Conservation (phyloP, 2,797 vertebrate species). For the Acrossocheilus wenchowensis region DNA sequence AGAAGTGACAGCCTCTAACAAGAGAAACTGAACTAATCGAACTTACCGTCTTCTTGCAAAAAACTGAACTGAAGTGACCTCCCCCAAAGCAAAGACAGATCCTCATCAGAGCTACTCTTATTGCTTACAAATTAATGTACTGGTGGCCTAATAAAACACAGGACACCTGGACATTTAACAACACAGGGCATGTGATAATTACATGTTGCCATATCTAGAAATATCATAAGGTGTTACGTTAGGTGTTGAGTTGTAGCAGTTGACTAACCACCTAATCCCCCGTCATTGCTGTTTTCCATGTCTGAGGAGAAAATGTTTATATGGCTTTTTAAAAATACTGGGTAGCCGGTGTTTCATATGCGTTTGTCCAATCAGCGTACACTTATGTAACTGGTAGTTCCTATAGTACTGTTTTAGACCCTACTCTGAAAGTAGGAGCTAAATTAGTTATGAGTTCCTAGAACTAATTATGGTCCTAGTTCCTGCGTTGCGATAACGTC, state of each 20-base stretch:
- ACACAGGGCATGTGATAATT: background rate
- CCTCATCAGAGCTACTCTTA: background rate
- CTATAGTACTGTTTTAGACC: no score
- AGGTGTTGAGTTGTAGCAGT: background rate
- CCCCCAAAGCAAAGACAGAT: constrained; percentile 40
- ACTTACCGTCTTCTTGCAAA: constrained; percentile 26
- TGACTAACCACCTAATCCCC: background rate
- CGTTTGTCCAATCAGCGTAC: no score
- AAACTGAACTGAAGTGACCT: constrained; percentile 40
- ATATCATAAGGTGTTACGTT: background rate
- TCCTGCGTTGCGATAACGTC: no score
- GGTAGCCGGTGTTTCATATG: no score
- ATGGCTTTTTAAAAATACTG: no score
- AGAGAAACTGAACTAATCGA: constrained; percentile 50
- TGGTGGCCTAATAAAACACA: background rate
- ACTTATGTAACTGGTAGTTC: no score
- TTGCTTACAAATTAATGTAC: background rate
- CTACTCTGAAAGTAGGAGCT: no score
- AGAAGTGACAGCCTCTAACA: constrained; percentile 45
- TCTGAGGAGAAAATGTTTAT: no score
- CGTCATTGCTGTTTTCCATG: no score
- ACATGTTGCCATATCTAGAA: background rate
- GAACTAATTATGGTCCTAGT: no score
- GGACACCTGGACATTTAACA: background rate
- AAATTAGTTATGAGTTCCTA: no score